Evolutionary conservation across 2,888 invertebrate species (phyloP), one percentile per base, ranked within the genome.

Genomic region (Muscina levida): DNA sequence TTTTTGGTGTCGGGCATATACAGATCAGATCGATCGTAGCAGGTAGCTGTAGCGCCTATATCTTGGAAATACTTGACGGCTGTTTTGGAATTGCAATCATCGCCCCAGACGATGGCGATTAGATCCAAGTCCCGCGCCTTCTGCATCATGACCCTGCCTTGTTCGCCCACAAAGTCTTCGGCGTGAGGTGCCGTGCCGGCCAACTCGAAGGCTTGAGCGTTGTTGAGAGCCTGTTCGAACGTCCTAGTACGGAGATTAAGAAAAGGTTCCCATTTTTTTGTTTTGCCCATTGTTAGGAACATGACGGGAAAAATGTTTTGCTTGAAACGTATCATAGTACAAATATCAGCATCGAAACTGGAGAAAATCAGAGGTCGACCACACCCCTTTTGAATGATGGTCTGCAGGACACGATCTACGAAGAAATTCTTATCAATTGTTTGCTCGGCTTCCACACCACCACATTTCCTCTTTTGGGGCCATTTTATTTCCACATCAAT

Each of bases 401-500:
- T 95, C 88, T 95, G 94, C 62, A 99, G 91, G 67, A 96, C 94
- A 87, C 94, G 89, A 91, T 99, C 98, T 84, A 98, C 93, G 90
- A 97, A 99, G 83, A 94, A 91, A 89, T 99, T 99, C 90, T 97
- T 94, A 89, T 99, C 98, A 85, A 96, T 95, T 10, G 88, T 88
- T 89, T 97, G 95, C 87, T 95, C 94, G 48, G 97, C 92, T 89
- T 98, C 98, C 87, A 94, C 94, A 0, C 95, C 94, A 22, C 97
- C 97, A 89, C 96, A 95, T 90, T 94, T 92, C 59, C 95, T 90
- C 84, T 95, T 94, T 95, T 98, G 97, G 0, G 97, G 97, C 96
- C 98, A 99, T 91, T 99, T 99, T 75, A 99, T 94, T 92, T 99
- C 99, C 77, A 99, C 94, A 91, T 99, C 98, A 88, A 98, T 98